Evolutionary conservation across 2,888 invertebrate genomes (phyloP), one percentile per base, ranked within the genome.

Genomic region (Caenorhabditis drosophilae): DNA sequence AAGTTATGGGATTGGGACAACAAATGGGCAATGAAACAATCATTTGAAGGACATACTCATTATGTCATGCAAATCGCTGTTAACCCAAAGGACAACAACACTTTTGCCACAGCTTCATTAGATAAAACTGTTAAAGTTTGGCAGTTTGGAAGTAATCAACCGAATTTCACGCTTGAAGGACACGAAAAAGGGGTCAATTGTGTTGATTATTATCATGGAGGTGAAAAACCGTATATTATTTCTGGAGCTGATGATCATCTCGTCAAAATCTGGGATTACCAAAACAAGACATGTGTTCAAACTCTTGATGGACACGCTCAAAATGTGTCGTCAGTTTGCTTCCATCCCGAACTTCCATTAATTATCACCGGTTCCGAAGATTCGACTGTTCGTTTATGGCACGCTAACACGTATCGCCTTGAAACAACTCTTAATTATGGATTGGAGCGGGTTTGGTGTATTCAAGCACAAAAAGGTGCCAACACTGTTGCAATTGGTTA

Each of bases 1-100:
- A 99, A 99, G 85, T 85, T 99, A 60, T 98, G 98, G 98, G 98
- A 99, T 85, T 98, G 98, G 98, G 98, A 98, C 53, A 95, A 96
- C 84, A 89, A 92, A 81, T 99, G 97, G 97, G 89, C 91, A 0
- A 93, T 95, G 80, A 96, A 97, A 84, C 96, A 98, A 84, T 92
- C 95, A 15, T 99, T 98, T 84, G 98, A 99, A 84, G 80, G 82
- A 0, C 98, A 99, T 86, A 92, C 94, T 0, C 98, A 99, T 85
- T 98, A 98, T 84, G 95, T 99, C 1, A 98, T 98, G 98, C 97
- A 99, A 86, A 91, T 99, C 77, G 96, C 95, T 0, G 92, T 98
- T 82, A 98, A 98, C 86, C 98, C 98, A 0, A 98, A 99, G 85
- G 98, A 98, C 84, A 98, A 97, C 86, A 98, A 99, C 85, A 97